These are phyloP conservation scores for Asteroscopus sphinx DNA, from an alignment of 2,888 invertebrate genomes.

Conservation along the genomic window DNA sequence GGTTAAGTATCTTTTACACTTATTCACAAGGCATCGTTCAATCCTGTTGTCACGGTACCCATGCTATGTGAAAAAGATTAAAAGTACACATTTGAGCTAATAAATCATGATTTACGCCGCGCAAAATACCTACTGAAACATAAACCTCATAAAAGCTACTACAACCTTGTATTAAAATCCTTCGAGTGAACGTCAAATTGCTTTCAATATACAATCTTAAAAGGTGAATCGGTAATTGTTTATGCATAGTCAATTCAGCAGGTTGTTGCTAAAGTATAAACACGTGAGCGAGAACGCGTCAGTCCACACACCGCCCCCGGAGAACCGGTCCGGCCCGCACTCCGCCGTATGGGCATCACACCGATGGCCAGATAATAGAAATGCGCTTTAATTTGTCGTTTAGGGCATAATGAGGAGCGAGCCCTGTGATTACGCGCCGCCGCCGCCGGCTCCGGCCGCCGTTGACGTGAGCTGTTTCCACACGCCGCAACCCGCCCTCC, in stretches of 20 bases:
- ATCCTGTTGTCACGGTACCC: too few relatives aligned
- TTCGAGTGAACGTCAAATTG: conserved; percentile 48
- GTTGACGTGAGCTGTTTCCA: conserved; percentile 87
- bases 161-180: conserved; percentile 35
- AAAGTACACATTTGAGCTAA: not conserved
- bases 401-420: conserved; percentile 87
- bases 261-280: conserved; percentile 67
- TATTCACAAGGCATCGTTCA: too few relatives aligned
- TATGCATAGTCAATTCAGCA: conserved; percentile 73
- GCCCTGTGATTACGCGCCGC: conserved; percentile 90
- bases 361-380: conserved; percentile 88
- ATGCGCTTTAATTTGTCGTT: conserved; percentile 90
- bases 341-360: conserved; percentile 73
- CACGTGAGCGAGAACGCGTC: conserved; percentile 65
- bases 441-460: conserved; percentile 87
- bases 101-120: too few relatives aligned
- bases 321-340: conserved; percentile 76
- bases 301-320: conserved; percentile 64
- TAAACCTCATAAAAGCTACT: conserved; percentile 28
- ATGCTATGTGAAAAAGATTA: too few relatives aligned
- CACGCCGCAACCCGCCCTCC: conserved; percentile 68
- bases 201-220: conserved; percentile 59
- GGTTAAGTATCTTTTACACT: too few relatives aligned
- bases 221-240: conserved; percentile 63
- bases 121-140: too few relatives aligned